Evolutionary conservation across 2,113 vertebrate species (phyloP), one percentile per base, ranked within the genome.

Genomic region (Aspidoscelis tigris): DNA sequence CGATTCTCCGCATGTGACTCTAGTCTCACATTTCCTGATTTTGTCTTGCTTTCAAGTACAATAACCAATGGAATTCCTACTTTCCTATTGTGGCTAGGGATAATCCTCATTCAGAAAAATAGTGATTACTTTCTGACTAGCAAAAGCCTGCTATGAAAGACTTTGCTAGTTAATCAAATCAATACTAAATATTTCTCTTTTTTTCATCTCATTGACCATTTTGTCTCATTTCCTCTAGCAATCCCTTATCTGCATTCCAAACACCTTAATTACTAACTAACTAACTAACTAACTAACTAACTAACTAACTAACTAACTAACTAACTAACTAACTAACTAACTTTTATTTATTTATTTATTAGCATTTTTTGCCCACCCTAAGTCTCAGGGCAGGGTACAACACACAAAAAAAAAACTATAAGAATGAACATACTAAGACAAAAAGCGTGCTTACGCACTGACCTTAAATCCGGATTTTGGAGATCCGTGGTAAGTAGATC

Each of bases 21-120:
- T 64, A 88, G 80, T 84, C 90, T 93, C 93, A 92, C 89, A 92
- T 92, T 61, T 93, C 93, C 87, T 92, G 85, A 47, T 88, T 91
- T 89, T 86, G 66, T 69, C 89, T 78, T 89, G 88, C 80, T 44
- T 92, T 93, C 89, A 86, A 64, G 88, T 78, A 76, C 85, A 81
- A 53, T 76, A 84, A 86, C 75, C 88, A 87, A 84, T 90, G 88
- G 90, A 91, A 92, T 90, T 86, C 84, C 89, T 92, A 89, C 55
- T 79, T 85, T 77, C 58, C 72, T 78, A 18, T 33, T 50, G 39
- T 71, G 82, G 86, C 78, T 85, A 72, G 89, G 91, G 81, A 43
- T 87, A 61, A 83, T 61, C 5, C 41, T 74, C 78, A n/a, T 73
- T 88, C 66, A 55, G 66, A 90, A 88, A 41, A 87, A 84, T 77